A percentile compares a stretch with the other conserved stretches of the same genome.
Conservation (phyloP, 2,797 vertebrate genomes). For the Lutjanus campechanus region DNA sequence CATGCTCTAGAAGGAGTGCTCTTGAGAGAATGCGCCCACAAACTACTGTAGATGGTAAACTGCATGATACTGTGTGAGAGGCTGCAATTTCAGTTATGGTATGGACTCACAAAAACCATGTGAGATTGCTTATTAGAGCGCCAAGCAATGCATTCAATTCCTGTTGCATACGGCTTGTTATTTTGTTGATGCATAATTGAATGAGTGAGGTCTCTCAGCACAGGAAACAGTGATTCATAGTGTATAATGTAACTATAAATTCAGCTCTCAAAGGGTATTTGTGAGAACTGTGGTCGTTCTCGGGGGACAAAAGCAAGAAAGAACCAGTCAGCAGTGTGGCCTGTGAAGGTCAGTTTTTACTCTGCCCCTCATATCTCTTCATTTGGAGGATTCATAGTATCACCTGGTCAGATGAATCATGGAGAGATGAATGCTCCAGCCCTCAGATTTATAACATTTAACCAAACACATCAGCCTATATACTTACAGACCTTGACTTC, state of each 20-base stretch:
- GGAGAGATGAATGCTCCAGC: constrained; percentile 62
- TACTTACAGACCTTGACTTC: constrained; percentile 55
- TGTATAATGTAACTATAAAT: not conserved
- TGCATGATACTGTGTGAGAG: constrained; percentile 34
- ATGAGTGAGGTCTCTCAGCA: not conserved
- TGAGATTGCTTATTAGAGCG: constrained; percentile 34
- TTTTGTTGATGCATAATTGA: constrained; percentile 14
- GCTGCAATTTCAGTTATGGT: constrained; percentile 40
- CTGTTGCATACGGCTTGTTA: not conserved
- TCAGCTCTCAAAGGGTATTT: not conserved
- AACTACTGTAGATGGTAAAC: constrained; percentile 33
- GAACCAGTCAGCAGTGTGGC: constrained; percentile 23
- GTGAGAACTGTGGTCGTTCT: not conserved
- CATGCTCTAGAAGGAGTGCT: constrained; percentile 63
- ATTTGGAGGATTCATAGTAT: constrained; percentile 69
- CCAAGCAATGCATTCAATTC: not conserved
- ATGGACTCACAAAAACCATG: not conserved
- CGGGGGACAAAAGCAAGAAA: not conserved
- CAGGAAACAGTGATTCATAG: not conserved
- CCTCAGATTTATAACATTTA: constrained; percentile 68
- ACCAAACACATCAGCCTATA: constrained; percentile 55
- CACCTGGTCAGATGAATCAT: constrained; percentile 65
- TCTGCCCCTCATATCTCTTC: constrained; percentile 75
- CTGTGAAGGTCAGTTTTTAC: constrained; percentile 70
- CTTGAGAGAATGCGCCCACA: constrained; percentile 56